Percentiles rank a stretch among this genome's conserved stretches.
Evolutionary conservation across 2,888 invertebrate species (phyloP).

Genomic region (Thera britannica): DNA sequence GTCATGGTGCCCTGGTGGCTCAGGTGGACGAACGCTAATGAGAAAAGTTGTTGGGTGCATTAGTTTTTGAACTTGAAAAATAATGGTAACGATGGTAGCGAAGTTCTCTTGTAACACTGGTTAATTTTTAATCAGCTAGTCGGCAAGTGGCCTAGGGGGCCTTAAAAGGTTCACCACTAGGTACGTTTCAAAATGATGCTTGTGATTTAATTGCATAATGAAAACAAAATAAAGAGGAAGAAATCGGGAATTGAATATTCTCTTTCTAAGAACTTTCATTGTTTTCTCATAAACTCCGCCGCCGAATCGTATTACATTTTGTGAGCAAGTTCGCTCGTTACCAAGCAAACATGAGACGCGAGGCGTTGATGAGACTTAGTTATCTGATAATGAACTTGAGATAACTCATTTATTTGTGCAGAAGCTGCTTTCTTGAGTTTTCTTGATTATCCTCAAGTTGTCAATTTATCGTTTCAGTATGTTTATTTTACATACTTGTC

Average conservation of each 20-base stretch:
- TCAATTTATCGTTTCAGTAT: conserved; percentile 6
- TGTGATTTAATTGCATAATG: too few species aligned
- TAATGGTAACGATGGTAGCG: conserved; percentile 1
- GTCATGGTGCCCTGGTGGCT: conserved; percentile 39
- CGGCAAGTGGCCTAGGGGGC: too few species aligned
- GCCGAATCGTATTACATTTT: conserved; percentile 25
- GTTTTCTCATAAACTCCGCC: conserved; percentile 16
- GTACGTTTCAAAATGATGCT: too few species aligned
- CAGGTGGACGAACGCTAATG: conserved; percentile 35
- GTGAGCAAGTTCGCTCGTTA: conserved; percentile 39
- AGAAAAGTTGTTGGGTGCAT: conserved; percentile 29
- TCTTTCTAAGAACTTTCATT: conserved; percentile 10
- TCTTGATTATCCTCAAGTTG: conserved; percentile 15
- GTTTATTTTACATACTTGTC: neutral
- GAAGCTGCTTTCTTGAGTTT: conserved; percentile 28
- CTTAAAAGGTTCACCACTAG: too few species aligned
- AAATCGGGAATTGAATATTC: neutral
- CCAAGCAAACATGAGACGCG: conserved; percentile 38
- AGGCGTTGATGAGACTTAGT: conserved; percentile 49
- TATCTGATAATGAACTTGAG: conserved; percentile 50
- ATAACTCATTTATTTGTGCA: conserved; percentile 35
- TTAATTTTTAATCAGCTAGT: neutral
- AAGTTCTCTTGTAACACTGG: neutral
- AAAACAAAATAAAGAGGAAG: neutral
- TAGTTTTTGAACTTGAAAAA: conserved; percentile 17